Base-by-base conservation (phyloP, 2,888 invertebrate species). In the Heliconius aoede region DNA sequence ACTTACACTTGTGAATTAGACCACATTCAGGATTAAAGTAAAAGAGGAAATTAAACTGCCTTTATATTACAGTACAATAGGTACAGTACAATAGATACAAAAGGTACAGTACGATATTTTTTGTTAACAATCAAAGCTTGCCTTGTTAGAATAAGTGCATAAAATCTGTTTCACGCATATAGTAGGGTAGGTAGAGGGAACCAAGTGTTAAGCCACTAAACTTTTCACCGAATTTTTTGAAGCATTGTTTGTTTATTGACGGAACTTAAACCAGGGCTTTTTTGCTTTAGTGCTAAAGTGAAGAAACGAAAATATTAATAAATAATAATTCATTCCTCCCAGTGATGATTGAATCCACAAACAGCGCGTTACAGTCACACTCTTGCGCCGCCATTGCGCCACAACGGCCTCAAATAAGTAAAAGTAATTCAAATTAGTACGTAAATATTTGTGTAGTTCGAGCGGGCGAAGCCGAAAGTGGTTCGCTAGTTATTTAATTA, bases 1-100 rank as follows among this genome's bases (percentile, higher is more conserved):
- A 15, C 15, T 7, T 15, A 9, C 36, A 9, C 58, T 40, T 58
- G 24, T 72, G 4, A 60, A 36, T 72, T 72, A 18, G 4, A 26
- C 58, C 60, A 58, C 8, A 21, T 21, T 26, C 8, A 18, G 32
- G 36, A 72, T 72, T 58, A 32, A 36, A 72, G 55, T 9, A 60
- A 36, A 58, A 60, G 24, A 58, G 72, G 72, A 72, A 72, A 72
- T 72, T 72, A 72, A 60, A 60, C 72, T 36, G 15, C 32, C 24
- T 58, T 72, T n/a, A 36, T 40, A 60, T 72, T 36, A 24, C 18
- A 58, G 32, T 32, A 36, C 32, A 71, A 55, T 71, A 24, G 58
- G n/a, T 36, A 24, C 18, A 58, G 32, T 32, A 36, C 32, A 71
- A 55, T 71, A 24, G 58, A n/a, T n/a, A n/a, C n/a, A n/a, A n/a